Evolutionary conservation across 2,113 vertebrate genomes (phyloP), one percentile per base, ranked within the genome.

Genomic region (Prionailurus viverrinus): DNA sequence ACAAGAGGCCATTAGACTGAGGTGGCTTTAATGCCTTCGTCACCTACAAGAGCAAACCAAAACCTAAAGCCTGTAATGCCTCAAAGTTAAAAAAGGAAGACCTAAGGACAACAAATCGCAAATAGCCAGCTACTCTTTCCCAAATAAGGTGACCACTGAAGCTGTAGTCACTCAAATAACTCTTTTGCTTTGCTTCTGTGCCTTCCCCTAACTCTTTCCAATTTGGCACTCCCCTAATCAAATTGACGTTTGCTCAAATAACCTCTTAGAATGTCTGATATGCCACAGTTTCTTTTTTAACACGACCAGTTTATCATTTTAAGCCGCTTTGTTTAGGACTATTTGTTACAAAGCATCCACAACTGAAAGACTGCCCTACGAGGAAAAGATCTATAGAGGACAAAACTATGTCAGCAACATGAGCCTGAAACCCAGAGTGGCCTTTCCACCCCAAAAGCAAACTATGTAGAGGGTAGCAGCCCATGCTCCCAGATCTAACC

Each of bases 51-150:
- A 48, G 58, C 66, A 69, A 87, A 68, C 48, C 39, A 25, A 66
- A 78, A 15, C 39, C 71, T 79, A 84, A 51, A 51, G 39, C 51
- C 51, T 8, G 18, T 45, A 36, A 41, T 41, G 39, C 39, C 33
- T 89, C 79, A 63, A 29, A 33, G 69, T 63, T 23, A 93, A 89
- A 33, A 61, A 84, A 78, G 41, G 58, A 51, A 83, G 89, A 89
- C 51, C 48, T 85, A 27, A 79, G n/a, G 25, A 84, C 79, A 21
- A 5, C 39, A 48, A 2, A 7, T 51, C 33, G 14, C 69, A 68
- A 95, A 21, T 7, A 58, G 7, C 39, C 61, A 78, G 39, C 69
- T 19, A 76, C 61, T 21, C 15, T 53, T 78, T 63, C 73, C 39
- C 69, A 53, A 84, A 84, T 61, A 61, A 71, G 39, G 27, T 19